Evolutionary conservation across 2,888 invertebrate species (phyloP).

Genomic region (Dysmachus trigonus): DNA sequence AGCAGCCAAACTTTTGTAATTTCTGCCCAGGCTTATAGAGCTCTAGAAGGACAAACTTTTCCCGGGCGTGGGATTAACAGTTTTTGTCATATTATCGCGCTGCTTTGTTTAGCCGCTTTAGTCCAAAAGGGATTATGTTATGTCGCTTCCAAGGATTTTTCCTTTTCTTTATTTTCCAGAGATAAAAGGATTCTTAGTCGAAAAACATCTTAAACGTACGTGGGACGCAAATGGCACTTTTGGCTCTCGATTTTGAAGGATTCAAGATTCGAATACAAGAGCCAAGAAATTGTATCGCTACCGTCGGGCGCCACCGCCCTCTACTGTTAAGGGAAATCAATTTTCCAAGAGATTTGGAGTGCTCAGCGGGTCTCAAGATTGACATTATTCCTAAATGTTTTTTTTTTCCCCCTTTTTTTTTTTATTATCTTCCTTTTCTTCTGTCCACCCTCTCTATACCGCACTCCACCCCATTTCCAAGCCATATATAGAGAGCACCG

Average conservation of each 20-base stretch:
- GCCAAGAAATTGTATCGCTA: background rate
- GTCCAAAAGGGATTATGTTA: background rate
- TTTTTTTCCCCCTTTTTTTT: background rate
- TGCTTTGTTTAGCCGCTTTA: background rate
- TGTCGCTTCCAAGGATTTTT: background rate
- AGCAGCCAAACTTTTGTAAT: background rate
- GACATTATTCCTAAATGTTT: background rate
- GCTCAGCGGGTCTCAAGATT: background rate
- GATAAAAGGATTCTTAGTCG: background rate
- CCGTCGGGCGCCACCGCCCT: too few relatives aligned
- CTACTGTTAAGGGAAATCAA: background rate
- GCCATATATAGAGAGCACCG: background rate
- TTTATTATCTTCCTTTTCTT: background rate
- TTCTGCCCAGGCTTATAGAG: constrained; percentile 1
- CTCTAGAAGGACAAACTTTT: background rate
- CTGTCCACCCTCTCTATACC: too few relatives aligned
- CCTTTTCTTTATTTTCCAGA: background rate
- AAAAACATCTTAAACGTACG: background rate
- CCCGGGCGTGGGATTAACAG: constrained; percentile 8
- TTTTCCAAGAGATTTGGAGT: constrained; percentile 24
- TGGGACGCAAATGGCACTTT: background rate
- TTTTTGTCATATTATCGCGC: background rate
- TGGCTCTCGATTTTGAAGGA: background rate
- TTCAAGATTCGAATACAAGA: background rate
- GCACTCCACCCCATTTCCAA: background rate